Evolutionary conservation across 1,140 invertebrate species (phyloP).

Genomic region (Coptotermes formosanus): DNA sequence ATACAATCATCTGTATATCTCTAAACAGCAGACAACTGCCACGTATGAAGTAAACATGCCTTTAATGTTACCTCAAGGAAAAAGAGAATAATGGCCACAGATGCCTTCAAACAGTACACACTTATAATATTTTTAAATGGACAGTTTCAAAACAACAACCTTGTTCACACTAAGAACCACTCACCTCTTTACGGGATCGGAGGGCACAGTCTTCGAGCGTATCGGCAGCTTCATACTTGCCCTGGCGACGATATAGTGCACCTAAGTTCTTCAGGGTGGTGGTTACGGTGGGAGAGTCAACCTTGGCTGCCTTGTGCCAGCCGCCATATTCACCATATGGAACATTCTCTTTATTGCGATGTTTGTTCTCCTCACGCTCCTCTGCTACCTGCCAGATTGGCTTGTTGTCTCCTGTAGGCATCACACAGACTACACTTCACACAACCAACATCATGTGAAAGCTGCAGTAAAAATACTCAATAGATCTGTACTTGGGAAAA

Average conservation of each 20-base stretch:
- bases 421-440: not conserved
- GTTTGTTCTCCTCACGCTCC: slow-evolving; percentile 93
- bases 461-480: not conserved
- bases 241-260: slow-evolving; percentile 94
- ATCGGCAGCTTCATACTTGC: slow-evolving; percentile 98
- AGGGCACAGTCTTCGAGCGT: slow-evolving; percentile 97
- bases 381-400: slow-evolving; percentile 98
- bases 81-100: too few relatives aligned
- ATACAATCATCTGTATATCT: too few relatives aligned
- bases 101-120: too few relatives aligned
- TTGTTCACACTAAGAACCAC: not conserved
- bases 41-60: too few relatives aligned
- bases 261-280: slow-evolving; percentile 97
- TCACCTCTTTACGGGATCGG: slow-evolving; percentile 88
- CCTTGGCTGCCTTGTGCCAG: slow-evolving; percentile 98
- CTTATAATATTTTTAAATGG: not conserved
- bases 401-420: slow-evolving; percentile 84
- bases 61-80: too few relatives aligned
- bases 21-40: too few relatives aligned
- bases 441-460: not conserved
- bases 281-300: slow-evolving; percentile 95
- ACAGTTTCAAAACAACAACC: not conserved
- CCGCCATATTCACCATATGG: slow-evolving; percentile 94
- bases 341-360: slow-evolving; percentile 84
- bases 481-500: too few relatives aligned